These are phyloP conservation scores for western clawed frog (Xenopus tropicalis) DNA, from an alignment of 2,113 vertebrate genomes.

Conservation along the genomic window DNA sequence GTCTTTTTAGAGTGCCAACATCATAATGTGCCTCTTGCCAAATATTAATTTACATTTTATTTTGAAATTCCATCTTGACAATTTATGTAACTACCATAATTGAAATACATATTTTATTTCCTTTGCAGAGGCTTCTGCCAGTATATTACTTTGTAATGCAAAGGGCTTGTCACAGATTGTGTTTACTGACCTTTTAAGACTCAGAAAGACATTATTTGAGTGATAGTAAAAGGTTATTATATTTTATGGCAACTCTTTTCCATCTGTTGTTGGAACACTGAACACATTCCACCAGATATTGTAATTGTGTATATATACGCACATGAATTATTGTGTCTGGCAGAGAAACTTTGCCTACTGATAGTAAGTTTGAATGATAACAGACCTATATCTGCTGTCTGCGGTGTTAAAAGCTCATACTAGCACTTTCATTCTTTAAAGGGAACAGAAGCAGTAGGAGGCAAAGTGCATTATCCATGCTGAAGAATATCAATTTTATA, in stretches of 20 bases:
- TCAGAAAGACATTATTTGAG: neutral
- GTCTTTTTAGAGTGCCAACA: conserved; percentile 4
- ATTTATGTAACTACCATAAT: conserved; percentile 3
- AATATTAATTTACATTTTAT: neutral
- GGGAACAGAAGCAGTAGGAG: too few relatives aligned
- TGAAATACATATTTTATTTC: conserved; percentile 3
- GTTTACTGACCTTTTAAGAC: conserved; percentile 5
- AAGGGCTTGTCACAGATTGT: conserved; percentile 3
- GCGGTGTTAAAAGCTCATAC: too few relatives aligned
- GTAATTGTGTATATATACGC: neutral
- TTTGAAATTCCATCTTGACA: neutral
- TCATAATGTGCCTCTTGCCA: neutral
- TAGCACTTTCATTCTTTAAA: too few relatives aligned
- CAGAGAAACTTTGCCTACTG: neutral
- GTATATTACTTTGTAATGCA: neutral
- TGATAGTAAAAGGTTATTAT: conserved; percentile 7
- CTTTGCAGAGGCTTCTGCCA: neutral
- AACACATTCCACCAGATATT: neutral
- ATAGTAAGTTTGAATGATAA: too few relatives aligned
- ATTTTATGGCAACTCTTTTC: neutral
- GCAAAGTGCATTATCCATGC: too few relatives aligned
- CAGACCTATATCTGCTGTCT: too few relatives aligned
- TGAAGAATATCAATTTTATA: too few relatives aligned
- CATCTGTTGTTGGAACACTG: neutral
- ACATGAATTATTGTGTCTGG: neutral